phyloP scores from a whole-genome alignment of 1,140 invertebrate species.

The Drosophila orosa region DNA sequence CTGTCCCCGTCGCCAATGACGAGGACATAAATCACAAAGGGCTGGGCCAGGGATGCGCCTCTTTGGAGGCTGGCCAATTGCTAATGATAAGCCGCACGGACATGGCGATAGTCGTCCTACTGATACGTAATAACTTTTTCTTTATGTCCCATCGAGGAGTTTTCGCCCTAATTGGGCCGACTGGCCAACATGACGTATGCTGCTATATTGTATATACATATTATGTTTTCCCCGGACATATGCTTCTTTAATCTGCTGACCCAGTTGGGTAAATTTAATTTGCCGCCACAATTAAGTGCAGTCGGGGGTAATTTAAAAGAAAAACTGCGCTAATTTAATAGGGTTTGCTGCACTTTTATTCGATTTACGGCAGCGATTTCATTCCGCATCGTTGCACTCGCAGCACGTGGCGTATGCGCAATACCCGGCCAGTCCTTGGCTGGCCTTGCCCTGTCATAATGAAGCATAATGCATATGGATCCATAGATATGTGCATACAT shows the following conservation, averaged over 20 bases:
- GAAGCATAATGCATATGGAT: constrained; percentile 56
- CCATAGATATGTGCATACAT: constrained; percentile 22
- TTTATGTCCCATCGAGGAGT: constrained; percentile 13
- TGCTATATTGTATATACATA: not conserved
- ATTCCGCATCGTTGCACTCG: constrained; percentile 19
- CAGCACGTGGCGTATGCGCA: constrained; percentile 23
- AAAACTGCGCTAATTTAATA: constrained; percentile 24
- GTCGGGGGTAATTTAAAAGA: not conserved
- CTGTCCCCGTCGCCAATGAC: constrained; percentile 18
- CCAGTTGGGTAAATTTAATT: constrained; percentile 41
- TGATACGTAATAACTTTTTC: constrained; percentile 22
- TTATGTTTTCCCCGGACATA: constrained; percentile 18
- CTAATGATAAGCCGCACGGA: constrained; percentile 35
- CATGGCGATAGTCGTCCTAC: constrained; percentile 15
- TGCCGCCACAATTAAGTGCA: constrained; percentile 40
- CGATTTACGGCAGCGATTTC: constrained; percentile 26
- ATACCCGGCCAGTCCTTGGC: constrained; percentile 3
- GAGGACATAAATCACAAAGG: constrained; percentile 45
- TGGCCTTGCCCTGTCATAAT: constrained; percentile 47
- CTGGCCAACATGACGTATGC: constrained; percentile 35
- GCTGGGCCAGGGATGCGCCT: not conserved
- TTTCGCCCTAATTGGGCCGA: constrained; percentile 28
- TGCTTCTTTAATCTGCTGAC: constrained; percentile 47
- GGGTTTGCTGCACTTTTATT: constrained; percentile 31
- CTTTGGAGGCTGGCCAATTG: constrained; percentile 30